Base-by-base conservation (phyloP, 2,113 vertebrate species). In the Ondatra zibethicus region DNA sequence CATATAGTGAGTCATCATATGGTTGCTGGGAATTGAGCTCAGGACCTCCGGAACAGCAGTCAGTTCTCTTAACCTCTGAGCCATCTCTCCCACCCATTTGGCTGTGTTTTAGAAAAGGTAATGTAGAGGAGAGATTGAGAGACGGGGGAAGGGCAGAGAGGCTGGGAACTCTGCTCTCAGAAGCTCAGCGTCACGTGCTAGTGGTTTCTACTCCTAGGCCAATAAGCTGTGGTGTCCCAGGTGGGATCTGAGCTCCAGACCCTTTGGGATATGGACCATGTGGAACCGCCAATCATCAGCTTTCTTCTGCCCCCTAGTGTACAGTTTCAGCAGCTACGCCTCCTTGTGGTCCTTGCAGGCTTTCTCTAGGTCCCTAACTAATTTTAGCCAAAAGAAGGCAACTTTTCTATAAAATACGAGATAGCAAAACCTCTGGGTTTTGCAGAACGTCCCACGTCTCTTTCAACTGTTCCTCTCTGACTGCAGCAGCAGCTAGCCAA, bases 291-390 rank as follows among this genome's bases (percentile, higher is more conserved):
- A 5, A 19, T 21, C 33, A 0, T 16, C 58, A 12, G 95, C 95
- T 95, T 94, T 97, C 92, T 96, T 65, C 96, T 92, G 84, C 70
- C 55, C 80, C 78, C 93, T 0, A 33, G 85, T 76, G 94, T 73
- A 80, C 12, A 0, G 8, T 78, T 16, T 58, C 6, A 36, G 66
- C 45, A 96, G 61, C 31, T 61, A 61, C 92, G 47, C 7, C 88
- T 55, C 17, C 81, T 17, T 80, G 3, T 16, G 31, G 19, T 7
- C 70, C 25, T 13, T n/a, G 3, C 5, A 85, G 55, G 13, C 27
- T 94, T 89, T 63, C 42, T 36, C 92, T 39, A 42, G 52, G 68
- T 12, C 33, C 47, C 47, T 80, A 78, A 27, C 68, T 3, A 21
- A 58, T 33, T 66, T 50, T 19, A 80, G 27, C 33, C 27, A 77